Evolutionary conservation across 53 echinoderm and acorn worm species (phyloP).

Genomic region (Patiria pectinifera): DNA sequence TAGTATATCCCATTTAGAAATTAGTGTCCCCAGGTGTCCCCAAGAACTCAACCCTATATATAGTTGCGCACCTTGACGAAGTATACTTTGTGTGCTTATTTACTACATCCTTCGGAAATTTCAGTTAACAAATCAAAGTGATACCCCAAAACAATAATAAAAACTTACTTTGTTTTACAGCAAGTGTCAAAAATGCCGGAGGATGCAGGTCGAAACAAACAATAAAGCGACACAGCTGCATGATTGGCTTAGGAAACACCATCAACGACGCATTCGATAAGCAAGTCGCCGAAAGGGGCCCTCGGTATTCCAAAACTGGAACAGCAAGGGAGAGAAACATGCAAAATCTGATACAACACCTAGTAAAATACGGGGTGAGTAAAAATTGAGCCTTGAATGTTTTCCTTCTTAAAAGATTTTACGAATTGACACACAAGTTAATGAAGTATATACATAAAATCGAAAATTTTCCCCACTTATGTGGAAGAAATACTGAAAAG

Average conservation of each 20-base stretch:
- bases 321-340: neutral
- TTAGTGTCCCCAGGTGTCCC: neutral
- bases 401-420: too few relatives aligned
- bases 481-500: too few relatives aligned
- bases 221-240: slow-evolving; percentile 14
- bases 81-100: neutral
- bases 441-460: too few relatives aligned
- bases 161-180: neutral
- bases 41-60: neutral
- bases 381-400: too few relatives aligned
- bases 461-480: too few relatives aligned
- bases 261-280: neutral
- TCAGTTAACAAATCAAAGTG: slow-evolving; percentile 13
- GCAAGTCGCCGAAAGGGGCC: neutral
- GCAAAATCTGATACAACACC: slow-evolving; percentile 1
- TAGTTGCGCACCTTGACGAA: neutral
- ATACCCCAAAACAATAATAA: neutral
- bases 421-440: too few relatives aligned
- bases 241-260: slow-evolving; percentile 11
- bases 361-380: neutral
- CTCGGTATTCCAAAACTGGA: slow-evolving; percentile 11
- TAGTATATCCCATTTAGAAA: neutral
- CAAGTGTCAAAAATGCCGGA: slow-evolving; percentile 6
- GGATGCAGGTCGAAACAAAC: neutral
- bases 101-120: neutral